Percentiles rank a stretch among this genome's conserved stretches.
Conservation (phyloP, 2,888 invertebrate species). For the Eupeodes luniger region DNA sequence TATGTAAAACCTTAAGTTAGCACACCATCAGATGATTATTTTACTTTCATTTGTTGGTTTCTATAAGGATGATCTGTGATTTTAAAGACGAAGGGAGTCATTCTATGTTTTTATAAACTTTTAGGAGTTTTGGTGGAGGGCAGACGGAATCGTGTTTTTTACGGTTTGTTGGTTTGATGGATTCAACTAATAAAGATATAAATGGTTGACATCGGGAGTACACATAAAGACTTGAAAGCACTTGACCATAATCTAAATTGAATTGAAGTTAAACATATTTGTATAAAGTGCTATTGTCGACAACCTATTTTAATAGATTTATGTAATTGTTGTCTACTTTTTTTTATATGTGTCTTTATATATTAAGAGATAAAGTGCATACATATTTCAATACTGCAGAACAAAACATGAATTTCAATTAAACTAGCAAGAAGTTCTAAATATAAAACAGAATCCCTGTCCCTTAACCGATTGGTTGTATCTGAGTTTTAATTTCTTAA, state of each 20-base stretch:
- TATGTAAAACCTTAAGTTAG: constrained; percentile 45
- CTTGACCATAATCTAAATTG: constrained; percentile 15
- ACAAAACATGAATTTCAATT: too few relatives aligned
- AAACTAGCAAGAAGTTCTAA: too few relatives aligned
- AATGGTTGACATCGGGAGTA: not conserved
- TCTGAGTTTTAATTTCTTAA: too few relatives aligned
- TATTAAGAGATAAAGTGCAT: too few relatives aligned
- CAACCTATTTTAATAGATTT: not conserved
- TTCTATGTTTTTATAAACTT: not conserved
- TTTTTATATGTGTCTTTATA: too few relatives aligned
- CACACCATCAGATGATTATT: constrained; percentile 38
- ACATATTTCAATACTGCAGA: too few relatives aligned
- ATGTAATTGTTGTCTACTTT: too few relatives aligned
- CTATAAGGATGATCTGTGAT: constrained; percentile 55
- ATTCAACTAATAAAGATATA: constrained; percentile 19
- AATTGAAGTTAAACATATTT: not conserved
- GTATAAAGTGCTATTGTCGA: not conserved
- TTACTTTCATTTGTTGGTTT: constrained; percentile 32
- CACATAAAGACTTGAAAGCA: not conserved
- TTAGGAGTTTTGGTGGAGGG: constrained; percentile 2
- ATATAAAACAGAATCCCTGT: too few relatives aligned
- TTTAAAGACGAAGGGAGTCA: not conserved
- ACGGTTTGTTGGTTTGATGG: constrained; percentile 27
- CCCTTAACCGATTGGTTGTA: too few relatives aligned
- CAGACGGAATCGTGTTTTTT: constrained; percentile 8